These are phyloP conservation scores for Andrena marginata DNA, from an alignment of 2,888 invertebrate genomes.

Conservation along the genomic window DNA sequence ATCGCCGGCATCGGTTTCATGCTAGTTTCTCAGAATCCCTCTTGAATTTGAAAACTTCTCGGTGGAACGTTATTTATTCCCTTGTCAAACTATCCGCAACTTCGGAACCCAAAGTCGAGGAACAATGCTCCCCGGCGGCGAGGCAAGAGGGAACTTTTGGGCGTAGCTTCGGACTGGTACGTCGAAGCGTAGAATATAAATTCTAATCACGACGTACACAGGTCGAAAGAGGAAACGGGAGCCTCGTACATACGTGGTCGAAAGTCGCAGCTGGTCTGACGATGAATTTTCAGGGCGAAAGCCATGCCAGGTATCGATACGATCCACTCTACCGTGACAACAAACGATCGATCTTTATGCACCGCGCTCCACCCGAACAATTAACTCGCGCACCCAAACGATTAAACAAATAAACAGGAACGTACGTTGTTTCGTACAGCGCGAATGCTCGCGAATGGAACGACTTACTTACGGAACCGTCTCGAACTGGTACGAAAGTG, in stretches of 20 bases:
- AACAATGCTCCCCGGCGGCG: not conserved
- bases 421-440: constrained; percentile 3
- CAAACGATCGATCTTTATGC: constrained; percentile 22
- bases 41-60: not conserved
- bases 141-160: constrained; percentile 13
- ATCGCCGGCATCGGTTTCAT: not conserved
- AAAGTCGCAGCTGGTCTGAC: not conserved
- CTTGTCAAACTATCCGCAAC: not conserved
- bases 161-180: constrained; percentile 17
- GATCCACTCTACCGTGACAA: not conserved
- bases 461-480: constrained; percentile 27
- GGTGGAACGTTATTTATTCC: not conserved
- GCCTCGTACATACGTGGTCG: not conserved
- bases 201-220: constrained; percentile 35
- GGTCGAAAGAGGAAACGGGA: constrained; percentile 21
- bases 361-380: constrained; percentile 4
- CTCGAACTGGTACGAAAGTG: constrained; percentile 66
- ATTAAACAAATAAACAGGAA: constrained; percentile 39
- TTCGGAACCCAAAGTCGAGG: not conserved
- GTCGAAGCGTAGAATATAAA: constrained; percentile 22
- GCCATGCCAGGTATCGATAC: constrained; percentile 3
- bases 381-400: constrained; percentile 14
- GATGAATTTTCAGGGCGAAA: constrained; percentile 8
- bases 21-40: not conserved
- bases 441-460: constrained; percentile 25